These are phyloP conservation scores for Ciconia boyciana DNA, from an alignment of 2,113 vertebrate genomes.

Conservation along the genomic window DNA sequence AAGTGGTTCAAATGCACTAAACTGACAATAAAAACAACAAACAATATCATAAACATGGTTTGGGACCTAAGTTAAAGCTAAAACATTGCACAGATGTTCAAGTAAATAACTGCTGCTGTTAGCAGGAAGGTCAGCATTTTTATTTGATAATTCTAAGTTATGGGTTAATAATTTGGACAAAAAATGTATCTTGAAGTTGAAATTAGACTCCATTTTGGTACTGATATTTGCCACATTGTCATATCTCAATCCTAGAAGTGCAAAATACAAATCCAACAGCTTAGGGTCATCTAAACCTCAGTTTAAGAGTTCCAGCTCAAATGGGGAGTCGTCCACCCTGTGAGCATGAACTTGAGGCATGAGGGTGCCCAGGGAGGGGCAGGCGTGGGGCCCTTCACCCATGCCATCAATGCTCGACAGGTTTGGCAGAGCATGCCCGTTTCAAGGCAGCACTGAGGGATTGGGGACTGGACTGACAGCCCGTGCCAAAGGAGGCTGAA, in stretches of 20 bases:
- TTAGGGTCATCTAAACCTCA: neutral
- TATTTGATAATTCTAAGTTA: neutral
- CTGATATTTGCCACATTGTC: neutral
- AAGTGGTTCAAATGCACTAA: neutral
- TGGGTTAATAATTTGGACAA: neutral
- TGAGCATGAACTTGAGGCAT: neutral
- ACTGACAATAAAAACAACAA: neutral
- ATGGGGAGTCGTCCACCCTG: neutral
- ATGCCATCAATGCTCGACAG: rapidly evolving
- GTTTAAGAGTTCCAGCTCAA: neutral
- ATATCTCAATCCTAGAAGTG: neutral
- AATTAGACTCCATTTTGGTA: neutral
- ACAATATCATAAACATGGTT: neutral
- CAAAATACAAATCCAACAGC: neutral
- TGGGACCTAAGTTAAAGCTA: neutral
- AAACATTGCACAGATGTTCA: neutral
- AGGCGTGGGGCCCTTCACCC: neutral
- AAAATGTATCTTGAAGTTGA: neutral
- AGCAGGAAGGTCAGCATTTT: neutral
- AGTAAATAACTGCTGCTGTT: neutral
- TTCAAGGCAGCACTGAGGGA: neutral
- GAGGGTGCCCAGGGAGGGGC: neutral
- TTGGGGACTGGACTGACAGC: neutral
- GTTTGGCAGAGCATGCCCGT: neutral
- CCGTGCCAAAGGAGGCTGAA: rapidly evolving